Percentiles rank a stretch among this genome's conserved stretches.
These are phyloP conservation scores for Trimorus sp. DNA, from an alignment of 2,888 invertebrate species.

Conservation along the genomic window DNA sequence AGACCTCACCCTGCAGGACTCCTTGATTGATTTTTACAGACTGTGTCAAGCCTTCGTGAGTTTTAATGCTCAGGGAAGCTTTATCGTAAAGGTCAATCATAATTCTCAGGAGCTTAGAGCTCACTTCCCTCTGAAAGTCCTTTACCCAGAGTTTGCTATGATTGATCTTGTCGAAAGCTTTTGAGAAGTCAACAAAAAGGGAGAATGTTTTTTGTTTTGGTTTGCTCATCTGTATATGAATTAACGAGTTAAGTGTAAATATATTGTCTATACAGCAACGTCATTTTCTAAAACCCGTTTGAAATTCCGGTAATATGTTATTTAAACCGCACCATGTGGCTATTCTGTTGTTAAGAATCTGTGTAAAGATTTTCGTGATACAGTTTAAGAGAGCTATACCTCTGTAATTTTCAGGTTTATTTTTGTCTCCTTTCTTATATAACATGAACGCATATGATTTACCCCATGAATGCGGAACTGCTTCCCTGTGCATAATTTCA, in stretches of 20 bases:
- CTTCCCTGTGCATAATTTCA: neutral
- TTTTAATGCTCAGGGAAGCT: neutral
- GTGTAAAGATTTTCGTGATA: conserved; percentile 2
- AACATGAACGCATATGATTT: neutral
- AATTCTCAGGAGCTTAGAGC: conserved; percentile 7
- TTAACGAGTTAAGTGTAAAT: conserved; percentile 12
- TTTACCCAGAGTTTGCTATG: conserved; percentile 10
- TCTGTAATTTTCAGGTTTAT: too few species aligned
- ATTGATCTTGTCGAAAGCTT: conserved; percentile 15
- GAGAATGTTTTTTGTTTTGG: conserved; percentile 13
- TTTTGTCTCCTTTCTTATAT: neutral
- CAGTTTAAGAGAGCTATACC: too few species aligned
- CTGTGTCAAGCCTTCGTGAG: neutral
- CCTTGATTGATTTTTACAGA: conserved; percentile 6
- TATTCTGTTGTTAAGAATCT: conserved; percentile 7
- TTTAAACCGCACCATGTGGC: conserved; percentile 1
- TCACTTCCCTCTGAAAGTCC: conserved; percentile 1
- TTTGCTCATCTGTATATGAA: conserved; percentile 17
- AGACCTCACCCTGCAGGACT: conserved; percentile 17
- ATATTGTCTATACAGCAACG: conserved; percentile 16
- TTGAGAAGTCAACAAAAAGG: conserved; percentile 25
- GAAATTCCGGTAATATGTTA: conserved; percentile 22
- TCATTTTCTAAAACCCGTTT: conserved; percentile 18
- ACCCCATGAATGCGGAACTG: conserved; percentile 17
- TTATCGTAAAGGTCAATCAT: conserved; percentile 4